Evolutionary conservation across 2,113 vertebrate genomes (phyloP), one percentile per base, ranked within the genome.

Genomic region (Ictalurus punctatus): DNA sequence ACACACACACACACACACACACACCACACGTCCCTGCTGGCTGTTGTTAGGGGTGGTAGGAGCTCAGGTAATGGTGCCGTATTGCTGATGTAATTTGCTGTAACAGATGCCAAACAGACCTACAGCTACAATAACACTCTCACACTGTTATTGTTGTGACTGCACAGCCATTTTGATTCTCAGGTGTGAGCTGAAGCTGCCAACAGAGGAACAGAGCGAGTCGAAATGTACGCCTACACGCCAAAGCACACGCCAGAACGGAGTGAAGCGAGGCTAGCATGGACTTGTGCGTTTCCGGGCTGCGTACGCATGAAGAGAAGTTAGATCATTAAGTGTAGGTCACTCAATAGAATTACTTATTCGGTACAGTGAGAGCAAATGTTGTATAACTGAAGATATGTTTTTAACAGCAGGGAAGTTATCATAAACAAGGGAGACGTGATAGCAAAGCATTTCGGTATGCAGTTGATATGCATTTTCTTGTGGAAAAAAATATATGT

Each of bases 71-170:
- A 91, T 90, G 85, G 90, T 76, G 85, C 59, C 48, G 54, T 48
- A 69, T 84, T 86, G 58, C 91, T 95, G 95, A 95, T 94, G 93
- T 95, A 94, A 95, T 91, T 93, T 92, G 84, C 91, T 93, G 94
- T 93, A 95, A 95, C 94, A 95, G 89, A 93, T 94, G 92, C 94
- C 90, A 91, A 92, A 91, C 92, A 90, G 88, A 91, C 90, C 90
- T 90, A 82, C 90, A 92, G 92, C 90, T 92, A 89, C 93, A 90
- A 91, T 91, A 86, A 82, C 79, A 84, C 54, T 52, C 80, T 87
- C 74, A 90, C 80, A 58, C 88, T 61, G 90, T 90, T 89, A 87
- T 90, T 90, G 81, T 91, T 88, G 89, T 92, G 92, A 89, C 89
- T 84, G 85, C 81, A 27, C 81, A 86, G 91, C 76, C 90, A 63